Evolutionary conservation across 2,888 invertebrate genomes (phyloP).

Genomic region (Athalia cordata): DNA sequence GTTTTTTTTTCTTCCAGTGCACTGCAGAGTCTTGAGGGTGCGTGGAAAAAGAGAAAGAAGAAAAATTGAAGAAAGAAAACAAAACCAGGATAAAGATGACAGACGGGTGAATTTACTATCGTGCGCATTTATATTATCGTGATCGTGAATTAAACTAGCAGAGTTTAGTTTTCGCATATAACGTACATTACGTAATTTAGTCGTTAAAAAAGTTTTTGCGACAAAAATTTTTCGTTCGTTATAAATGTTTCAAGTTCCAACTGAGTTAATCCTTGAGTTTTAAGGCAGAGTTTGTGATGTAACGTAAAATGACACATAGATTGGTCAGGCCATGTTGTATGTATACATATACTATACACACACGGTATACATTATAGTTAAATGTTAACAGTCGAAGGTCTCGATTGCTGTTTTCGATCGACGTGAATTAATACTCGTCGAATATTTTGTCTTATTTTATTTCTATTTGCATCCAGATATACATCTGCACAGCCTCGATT

Average conservation of each 20-base stretch:
- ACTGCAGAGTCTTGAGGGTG: too few species aligned
- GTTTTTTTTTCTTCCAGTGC: too few species aligned
- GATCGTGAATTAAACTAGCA: conserved; percentile 7
- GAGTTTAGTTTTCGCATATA: neutral
- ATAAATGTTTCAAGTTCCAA: conserved; percentile 18
- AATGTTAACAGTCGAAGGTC: conserved; percentile 37
- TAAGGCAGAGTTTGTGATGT: conserved; percentile 17
- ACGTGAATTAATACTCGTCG: neutral
- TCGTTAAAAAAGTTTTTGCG: conserved; percentile 25
- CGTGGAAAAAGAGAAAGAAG: neutral
- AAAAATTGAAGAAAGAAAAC: neutral
- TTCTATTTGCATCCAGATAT: neutral
- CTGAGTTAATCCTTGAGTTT: conserved; percentile 33
- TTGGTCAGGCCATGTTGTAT: neutral
- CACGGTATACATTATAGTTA: neutral
- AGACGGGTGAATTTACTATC: neutral
- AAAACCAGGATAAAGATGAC: neutral
- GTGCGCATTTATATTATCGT: too few species aligned
- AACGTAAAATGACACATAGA: conserved; percentile 17
- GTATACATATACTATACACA: too few species aligned
- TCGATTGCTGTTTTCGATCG: conserved; percentile 29
- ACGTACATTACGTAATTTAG: conserved; percentile 24
- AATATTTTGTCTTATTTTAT: neutral
- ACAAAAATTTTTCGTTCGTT: conserved; percentile 9
- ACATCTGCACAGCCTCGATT: neutral